Evolutionary conservation across 2,888 invertebrate genomes (phyloP), one percentile per base, ranked within the genome.

Genomic region (Mesorhabditis belari): DNA sequence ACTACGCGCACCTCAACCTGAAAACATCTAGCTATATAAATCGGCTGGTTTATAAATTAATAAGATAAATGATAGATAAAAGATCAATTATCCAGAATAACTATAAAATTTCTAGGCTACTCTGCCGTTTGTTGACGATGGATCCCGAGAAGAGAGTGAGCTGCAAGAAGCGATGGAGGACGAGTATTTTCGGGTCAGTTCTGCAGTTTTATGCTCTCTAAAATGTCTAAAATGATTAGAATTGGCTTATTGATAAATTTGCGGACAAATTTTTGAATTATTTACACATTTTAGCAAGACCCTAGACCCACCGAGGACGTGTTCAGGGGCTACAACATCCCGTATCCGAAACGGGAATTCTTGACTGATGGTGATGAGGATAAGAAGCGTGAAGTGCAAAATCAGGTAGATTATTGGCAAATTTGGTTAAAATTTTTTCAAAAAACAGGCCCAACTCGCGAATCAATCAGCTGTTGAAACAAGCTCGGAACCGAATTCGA

Each of bases 141-240:
- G 98, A 98, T 83, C 98, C 98, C 0, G 92, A 91, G 69, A 92
- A 92, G 82, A 86, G 98, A 70, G 92, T 98, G 55, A 93, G 94
- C n/a, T 96, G 96, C 94, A 94, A 81, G 90, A 91, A 81, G 95
- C 98, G 4, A 92, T 98, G 92, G 91, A 91, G 81, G 96, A 98
- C 84, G 88, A 90, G 2, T 98, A 95, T 82, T 98, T 98, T 80
- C 70, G 72, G 65, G 74, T 64, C 12, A 35, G 44, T 35, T n/a
- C n/a, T n/a, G n/a, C n/a, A n/a, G n/a, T n/a, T n/a, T n/a, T n/a
- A n/a, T n/a, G n/a, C n/a, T n/a, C n/a, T n/a, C n/a, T n/a, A n/a
- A n/a, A n/a, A n/a, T n/a, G n/a, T n/a, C n/a, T n/a, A n/a, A n/a
- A n/a, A n/a, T n/a, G n/a, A n/a, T n/a, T n/a, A n/a, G n/a, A n/a